Evolutionary conservation across 1,140 invertebrate genomes (phyloP).

Genomic region (Trachymyrmex cornetzi): DNA sequence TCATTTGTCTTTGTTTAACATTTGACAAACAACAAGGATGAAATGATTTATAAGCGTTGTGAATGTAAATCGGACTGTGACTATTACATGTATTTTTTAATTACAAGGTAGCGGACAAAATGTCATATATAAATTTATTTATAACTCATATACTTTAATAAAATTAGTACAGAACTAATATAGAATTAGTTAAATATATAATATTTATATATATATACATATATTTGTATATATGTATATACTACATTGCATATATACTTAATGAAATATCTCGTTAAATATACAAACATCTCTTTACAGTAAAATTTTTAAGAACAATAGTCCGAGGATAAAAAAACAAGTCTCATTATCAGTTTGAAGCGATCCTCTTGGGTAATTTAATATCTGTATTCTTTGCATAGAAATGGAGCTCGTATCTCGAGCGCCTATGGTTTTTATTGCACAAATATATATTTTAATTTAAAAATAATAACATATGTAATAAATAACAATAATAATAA

Average conservation of each 20-base stretch:
- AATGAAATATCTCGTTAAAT: not conserved
- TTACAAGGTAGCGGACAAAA: not conserved
- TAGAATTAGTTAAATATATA: too few relatives aligned
- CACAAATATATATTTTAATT: not conserved
- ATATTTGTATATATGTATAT: not conserved
- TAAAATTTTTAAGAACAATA: not conserved
- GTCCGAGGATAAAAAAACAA: not conserved
- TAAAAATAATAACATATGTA: not conserved
- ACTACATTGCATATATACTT: not conserved
- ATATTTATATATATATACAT: too few relatives aligned
- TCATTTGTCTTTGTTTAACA: too few relatives aligned
- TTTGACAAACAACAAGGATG: too few relatives aligned
- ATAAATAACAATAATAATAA: constrained; percentile 6
- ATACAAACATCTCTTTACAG: not conserved
- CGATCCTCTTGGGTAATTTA: not conserved
- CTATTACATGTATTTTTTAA: not conserved
- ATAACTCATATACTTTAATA: too few relatives aligned
- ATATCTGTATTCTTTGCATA: not conserved
- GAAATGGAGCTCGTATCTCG: not conserved
- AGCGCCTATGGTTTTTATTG: not conserved
- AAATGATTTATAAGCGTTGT: too few relatives aligned
- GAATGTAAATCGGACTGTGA: too few relatives aligned
- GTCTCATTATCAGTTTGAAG: not conserved
- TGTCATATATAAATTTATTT: too few relatives aligned
- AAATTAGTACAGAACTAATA: too few relatives aligned